Conservation (phyloP, 2,113 vertebrate genomes). For the Pedetes capensis region DNA sequence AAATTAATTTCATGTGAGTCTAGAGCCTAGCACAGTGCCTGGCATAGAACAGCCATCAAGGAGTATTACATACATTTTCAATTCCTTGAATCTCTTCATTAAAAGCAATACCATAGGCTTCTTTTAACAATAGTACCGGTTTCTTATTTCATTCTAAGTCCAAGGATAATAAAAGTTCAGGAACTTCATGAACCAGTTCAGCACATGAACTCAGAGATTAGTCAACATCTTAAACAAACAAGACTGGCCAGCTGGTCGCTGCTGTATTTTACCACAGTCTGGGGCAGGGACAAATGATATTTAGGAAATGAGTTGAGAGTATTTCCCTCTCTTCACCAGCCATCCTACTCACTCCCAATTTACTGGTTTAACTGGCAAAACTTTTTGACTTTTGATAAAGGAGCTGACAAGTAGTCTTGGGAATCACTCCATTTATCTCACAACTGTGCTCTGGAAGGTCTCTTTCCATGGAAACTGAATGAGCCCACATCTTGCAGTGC, state of each 20-base stretch:
- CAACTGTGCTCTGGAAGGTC: not conserved
- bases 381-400: not conserved
- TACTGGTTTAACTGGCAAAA: not conserved
- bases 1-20: not conserved
- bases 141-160: conserved; percentile 66
- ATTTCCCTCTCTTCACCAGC: conserved; percentile 51
- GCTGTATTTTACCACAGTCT: conserved; percentile 85
- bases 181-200: conserved; percentile 87
- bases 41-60: not conserved
- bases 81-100: conserved; percentile 28
- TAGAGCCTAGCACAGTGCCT: not conserved
- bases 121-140: conserved; percentile 56
- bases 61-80: not conserved
- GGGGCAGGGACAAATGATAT: conserved; percentile 78
- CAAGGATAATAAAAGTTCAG: conserved; percentile 80
- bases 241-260: conserved; percentile 81
- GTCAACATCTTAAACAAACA: conserved; percentile 88
- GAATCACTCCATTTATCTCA: not conserved
- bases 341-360: not conserved
- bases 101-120: not conserved
- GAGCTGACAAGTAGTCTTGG: not conserved
- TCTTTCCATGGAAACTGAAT: not conserved
- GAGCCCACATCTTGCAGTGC: not conserved
- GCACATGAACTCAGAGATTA: conserved; percentile 86
- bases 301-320: conserved; percentile 61